These are phyloP conservation scores for Sarcophaga rosellei DNA, from an alignment of 2,888 invertebrate genomes.

Conservation along the genomic window DNA sequence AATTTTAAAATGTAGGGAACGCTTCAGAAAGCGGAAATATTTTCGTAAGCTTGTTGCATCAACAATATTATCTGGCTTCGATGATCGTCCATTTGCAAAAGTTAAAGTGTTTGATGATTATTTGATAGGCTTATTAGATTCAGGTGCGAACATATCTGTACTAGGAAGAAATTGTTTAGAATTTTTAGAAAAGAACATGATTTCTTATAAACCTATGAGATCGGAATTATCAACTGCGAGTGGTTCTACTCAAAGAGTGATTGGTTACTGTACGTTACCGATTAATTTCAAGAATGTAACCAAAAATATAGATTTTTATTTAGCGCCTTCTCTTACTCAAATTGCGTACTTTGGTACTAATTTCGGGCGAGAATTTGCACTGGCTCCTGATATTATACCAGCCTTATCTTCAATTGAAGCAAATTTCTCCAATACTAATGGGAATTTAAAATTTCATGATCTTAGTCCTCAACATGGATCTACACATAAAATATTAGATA, in stretches of 20 bases:
- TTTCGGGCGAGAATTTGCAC: not conserved
- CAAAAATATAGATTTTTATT: too few relatives aligned
- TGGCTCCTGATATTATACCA: not conserved
- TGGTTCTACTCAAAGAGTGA: constrained; percentile 12
- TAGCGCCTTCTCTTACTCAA: too few relatives aligned
- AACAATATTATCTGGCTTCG: constrained; percentile 26
- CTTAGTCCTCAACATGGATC: too few relatives aligned
- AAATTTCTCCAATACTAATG: too few relatives aligned
- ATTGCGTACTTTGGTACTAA: not conserved
- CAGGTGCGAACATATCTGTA: constrained; percentile 29
- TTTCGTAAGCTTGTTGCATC: not conserved
- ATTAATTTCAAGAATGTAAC: too few relatives aligned
- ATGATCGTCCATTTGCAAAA: constrained; percentile 26
- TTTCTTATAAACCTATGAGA: not conserved
- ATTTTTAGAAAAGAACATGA: too few relatives aligned
- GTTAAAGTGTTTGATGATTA: not conserved
- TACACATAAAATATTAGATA: constrained; percentile 3
- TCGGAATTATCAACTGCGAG: constrained; percentile 15
- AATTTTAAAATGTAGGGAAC: not conserved
- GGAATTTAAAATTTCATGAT: too few relatives aligned
- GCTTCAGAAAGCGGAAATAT: constrained; percentile 1
- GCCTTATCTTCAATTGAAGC: not conserved
- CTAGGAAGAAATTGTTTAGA: constrained; percentile 25
- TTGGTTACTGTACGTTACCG: too few relatives aligned
- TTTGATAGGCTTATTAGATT: constrained; percentile 1